phyloP scores from a whole-genome alignment of 2,113 vertebrate genomes.

The Aegithalos caudatus region DNA sequence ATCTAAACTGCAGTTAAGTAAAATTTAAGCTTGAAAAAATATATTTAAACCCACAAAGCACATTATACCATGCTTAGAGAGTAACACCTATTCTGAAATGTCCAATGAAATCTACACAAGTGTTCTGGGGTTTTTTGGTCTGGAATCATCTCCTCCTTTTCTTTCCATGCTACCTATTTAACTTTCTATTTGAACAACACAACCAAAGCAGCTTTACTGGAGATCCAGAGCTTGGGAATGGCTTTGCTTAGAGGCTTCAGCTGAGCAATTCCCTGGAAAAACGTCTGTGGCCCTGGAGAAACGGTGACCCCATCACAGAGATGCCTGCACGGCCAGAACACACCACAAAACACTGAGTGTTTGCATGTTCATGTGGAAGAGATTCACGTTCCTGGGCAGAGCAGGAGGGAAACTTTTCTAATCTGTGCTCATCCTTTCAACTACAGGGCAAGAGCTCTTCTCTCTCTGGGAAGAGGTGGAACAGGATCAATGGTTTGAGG shows the following conservation, averaged over 20 bases:
- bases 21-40: not conserved
- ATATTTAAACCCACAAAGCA: not conserved
- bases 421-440: not conserved
- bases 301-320: not conserved
- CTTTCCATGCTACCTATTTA: not conserved
- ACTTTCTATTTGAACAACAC: accelerated
- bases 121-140: accelerated
- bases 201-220: not conserved
- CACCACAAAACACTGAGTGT: not conserved
- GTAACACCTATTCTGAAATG: not conserved
- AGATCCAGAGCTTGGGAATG: not conserved
- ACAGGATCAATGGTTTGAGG: not conserved
- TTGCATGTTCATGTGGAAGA: accelerated
- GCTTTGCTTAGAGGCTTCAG: not conserved
- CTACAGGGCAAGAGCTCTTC: accelerated
- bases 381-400: not conserved
- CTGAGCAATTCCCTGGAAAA: not conserved
- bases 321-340: accelerated
- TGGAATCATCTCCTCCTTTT: not conserved
- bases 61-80: not conserved
- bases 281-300: not conserved
- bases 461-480: not conserved
- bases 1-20: not conserved
- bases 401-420: not conserved
- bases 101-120: not conserved